These are phyloP conservation scores for Monodelphis domestica DNA, from an alignment of 2,797 vertebrate species.

Conservation along the genomic window DNA sequence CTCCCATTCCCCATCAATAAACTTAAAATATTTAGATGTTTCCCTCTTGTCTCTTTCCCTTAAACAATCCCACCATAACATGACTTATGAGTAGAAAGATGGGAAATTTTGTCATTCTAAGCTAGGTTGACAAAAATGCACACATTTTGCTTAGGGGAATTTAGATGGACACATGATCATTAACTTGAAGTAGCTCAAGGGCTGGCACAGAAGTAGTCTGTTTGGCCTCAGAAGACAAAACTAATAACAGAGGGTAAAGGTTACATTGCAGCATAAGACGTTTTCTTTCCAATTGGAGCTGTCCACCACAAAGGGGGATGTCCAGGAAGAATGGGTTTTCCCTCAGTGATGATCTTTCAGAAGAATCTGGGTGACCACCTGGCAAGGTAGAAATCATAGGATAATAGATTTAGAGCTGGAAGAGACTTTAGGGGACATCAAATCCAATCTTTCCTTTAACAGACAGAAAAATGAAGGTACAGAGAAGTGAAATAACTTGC, in stretches of 20 bases:
- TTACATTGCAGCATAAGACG: background rate
- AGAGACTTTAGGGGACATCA: conserved; percentile 28
- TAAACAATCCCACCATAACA: too few species aligned
- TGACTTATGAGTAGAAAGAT: background rate
- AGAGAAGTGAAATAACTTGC: background rate
- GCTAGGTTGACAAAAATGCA: background rate
- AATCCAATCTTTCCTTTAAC: background rate
- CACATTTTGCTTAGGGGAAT: background rate
- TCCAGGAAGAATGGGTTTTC: background rate
- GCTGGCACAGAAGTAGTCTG: background rate
- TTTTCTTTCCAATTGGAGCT: background rate
- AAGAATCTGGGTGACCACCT: background rate
- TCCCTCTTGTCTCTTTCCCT: too few species aligned
- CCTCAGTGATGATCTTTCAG: background rate
- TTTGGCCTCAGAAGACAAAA: background rate
- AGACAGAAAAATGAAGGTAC: background rate
- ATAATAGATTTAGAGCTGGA: conserved; percentile 40
- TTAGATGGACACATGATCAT: background rate
- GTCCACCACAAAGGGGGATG: background rate
- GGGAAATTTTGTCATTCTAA: background rate
- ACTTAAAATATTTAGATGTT: too few species aligned
- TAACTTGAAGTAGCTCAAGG: background rate
- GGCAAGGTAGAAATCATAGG: background rate
- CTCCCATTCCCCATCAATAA: too few species aligned
- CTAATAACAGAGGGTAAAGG: background rate